Evolutionary conservation across 2,888 invertebrate species (phyloP), one percentile per base, ranked within the genome.

Genomic region (Fabriciana adippe): DNA sequence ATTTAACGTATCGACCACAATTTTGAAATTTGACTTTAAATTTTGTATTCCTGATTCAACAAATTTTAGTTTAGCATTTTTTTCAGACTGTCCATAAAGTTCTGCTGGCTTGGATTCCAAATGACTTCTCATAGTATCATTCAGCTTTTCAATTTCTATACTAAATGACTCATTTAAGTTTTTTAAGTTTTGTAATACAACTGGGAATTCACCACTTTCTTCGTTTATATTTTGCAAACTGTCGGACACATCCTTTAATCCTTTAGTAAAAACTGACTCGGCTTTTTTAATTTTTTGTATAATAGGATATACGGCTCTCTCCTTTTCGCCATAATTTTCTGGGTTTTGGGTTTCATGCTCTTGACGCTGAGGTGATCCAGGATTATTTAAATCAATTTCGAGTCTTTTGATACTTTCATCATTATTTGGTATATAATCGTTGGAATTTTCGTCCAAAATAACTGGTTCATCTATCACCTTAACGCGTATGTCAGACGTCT

Each of bases 271-370:
- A 55, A 74, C 69, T 35, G 74, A 73, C 60, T 88, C 81, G 0
- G 89, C 81, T 15, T 85, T 82, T 8, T 80, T 74, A 31, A 89
- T 79, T 16, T 81, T 80, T 62, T 88, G 79, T 68, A 82, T 87
- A 50, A 90, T 80, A 11, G 76, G 75, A 1, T 78, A 69, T 0
- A 83, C 72, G 11, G 81, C 78, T 59, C 80, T 77, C 57, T 84
- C 79, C 14, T 82, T 81, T 11, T 82, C 79, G 6, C 81, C 75
- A 66, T 79, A 83, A 60, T 80, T 81, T 66, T 84, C 87, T 2
- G 90, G 86, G 70, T 86, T 89, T 74, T 92, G 92, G 0, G 86
- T 89, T 68, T 92, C 92, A 71, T 92, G 92, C 61, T 90, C 84
- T 71, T 90, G 90, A 2, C 86, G 84, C 72, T 92, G 90, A 2